Percentiles rank a stretch among this genome's conserved stretches.
These are phyloP conservation scores for Hypomesus transpacificus DNA, from an alignment of 2,113 vertebrate genomes.

Conservation along the genomic window DNA sequence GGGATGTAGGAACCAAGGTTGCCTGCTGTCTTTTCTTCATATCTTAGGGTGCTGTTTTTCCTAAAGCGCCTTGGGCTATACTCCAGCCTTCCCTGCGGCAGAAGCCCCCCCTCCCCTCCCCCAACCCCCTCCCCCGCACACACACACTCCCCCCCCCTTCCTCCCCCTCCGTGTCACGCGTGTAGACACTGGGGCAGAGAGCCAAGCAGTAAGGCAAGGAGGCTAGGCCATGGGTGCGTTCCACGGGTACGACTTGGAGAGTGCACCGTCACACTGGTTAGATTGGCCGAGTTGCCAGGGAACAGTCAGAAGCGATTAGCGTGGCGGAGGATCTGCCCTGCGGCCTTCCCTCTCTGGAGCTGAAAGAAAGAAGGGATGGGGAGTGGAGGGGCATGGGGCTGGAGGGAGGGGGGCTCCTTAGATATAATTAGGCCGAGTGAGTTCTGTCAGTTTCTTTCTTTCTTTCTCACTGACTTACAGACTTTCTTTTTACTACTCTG, in stretches of 20 bases:
- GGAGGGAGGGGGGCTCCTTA: slow-evolving; percentile 22
- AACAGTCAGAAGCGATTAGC: slow-evolving; percentile 98
- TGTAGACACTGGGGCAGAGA: slow-evolving; percentile 57
- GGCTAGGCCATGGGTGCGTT: slow-evolving; percentile 76
- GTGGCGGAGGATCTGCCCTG: slow-evolving; percentile 90
- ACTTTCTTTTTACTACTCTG: neutral
- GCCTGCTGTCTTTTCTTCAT: slow-evolving; percentile 54
- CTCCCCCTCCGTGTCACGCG: slow-evolving; percentile 84
- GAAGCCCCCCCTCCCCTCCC: slow-evolving; percentile 81
- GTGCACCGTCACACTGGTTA: slow-evolving; percentile 83
- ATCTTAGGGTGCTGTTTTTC: slow-evolving; percentile 79
- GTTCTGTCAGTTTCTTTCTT: slow-evolving; percentile 22
- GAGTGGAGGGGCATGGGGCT: neutral
- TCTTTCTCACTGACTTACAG: neutral
- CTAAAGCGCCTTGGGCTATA: slow-evolving; percentile 80
- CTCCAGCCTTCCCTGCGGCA: slow-evolving; percentile 84
- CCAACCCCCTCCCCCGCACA: slow-evolving; percentile 45
- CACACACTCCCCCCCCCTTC: slow-evolving; percentile 55
- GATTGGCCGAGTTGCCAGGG: slow-evolving; percentile 87
- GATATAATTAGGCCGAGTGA: slow-evolving; percentile 42
- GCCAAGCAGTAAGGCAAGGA: slow-evolving; percentile 12
- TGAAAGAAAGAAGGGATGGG: slow-evolving; percentile 62
- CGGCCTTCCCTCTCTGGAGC: slow-evolving; percentile 82
- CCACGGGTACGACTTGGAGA: slow-evolving; percentile 82
- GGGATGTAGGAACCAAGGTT: slow-evolving; percentile 12